Evolutionary conservation across 2,888 invertebrate species (phyloP).

Genomic region (Ophion slaviceki): DNA sequence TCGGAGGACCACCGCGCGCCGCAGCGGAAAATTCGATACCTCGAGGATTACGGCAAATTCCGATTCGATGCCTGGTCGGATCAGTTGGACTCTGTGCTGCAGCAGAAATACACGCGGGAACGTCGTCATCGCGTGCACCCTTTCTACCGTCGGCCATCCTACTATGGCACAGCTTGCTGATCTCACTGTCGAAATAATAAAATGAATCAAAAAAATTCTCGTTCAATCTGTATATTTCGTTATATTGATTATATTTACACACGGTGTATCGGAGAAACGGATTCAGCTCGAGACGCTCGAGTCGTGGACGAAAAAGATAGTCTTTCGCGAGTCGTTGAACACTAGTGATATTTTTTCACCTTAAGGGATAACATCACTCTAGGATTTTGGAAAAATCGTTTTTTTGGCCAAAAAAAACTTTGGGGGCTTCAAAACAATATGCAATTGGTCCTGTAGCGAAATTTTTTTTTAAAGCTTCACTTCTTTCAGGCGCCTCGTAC

Average conservation of each 20-base stretch:
- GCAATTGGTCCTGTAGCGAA: too few relatives aligned
- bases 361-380: too few relatives aligned
- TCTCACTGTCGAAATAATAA: constrained; percentile 18
- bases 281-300: background rate
- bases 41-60: constrained; percentile 1
- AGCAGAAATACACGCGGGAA: constrained; percentile 71
- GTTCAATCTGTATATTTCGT: constrained; percentile 27
- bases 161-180: constrained; percentile 61
- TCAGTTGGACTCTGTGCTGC: constrained; percentile 70
- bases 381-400: too few relatives aligned
- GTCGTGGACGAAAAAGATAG: background rate
- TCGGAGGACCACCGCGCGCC: background rate
- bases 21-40: constrained; percentile 1
- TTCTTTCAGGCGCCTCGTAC: too few relatives aligned
- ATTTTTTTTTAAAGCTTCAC: too few relatives aligned
- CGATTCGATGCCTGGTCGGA: constrained; percentile 70
- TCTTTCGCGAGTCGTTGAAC: background rate
- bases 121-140: constrained; percentile 69
- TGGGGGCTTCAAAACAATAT: too few relatives aligned
- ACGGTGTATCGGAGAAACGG: constrained; percentile 27
- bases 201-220: background rate
- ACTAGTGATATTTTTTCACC: background rate
- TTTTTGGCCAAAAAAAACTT: too few relatives aligned
- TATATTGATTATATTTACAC: constrained; percentile 41
- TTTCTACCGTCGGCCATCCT: constrained; percentile 71